Percentiles rank a stretch among this genome's conserved stretches.
phyloP scores from a whole-genome alignment of 2,113 vertebrate species.

The Tringa solitaria region DNA sequence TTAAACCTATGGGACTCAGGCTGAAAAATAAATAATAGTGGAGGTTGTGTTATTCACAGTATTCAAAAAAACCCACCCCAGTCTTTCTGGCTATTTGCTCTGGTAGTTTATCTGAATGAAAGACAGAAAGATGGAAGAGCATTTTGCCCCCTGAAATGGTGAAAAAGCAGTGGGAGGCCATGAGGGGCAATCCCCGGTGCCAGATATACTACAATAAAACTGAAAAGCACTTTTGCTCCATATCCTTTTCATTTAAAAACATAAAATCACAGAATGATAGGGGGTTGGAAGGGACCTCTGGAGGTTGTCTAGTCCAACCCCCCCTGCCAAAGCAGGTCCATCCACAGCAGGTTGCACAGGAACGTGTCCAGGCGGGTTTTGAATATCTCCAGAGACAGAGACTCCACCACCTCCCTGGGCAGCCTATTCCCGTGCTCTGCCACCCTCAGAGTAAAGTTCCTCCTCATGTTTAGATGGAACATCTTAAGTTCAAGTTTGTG shows the following conservation, averaged over 20 bases:
- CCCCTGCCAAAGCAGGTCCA: too few species aligned
- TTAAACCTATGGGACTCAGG: not conserved
- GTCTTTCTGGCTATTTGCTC: not conserved
- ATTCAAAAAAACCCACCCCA: not conserved
- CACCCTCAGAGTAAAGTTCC: too few species aligned
- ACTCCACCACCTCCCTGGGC: too few species aligned
- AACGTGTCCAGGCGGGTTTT: too few species aligned
- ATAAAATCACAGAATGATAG: not conserved
- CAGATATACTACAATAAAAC: not conserved
- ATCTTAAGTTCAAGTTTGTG: too few species aligned
- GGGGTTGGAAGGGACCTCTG: too few species aligned
- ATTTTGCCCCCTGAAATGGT: not conserved
- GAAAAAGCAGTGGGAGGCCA: accelerated
- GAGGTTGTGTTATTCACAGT: not conserved
- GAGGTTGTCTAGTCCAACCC: too few species aligned
- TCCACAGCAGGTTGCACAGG: too few species aligned
- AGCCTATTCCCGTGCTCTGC: too few species aligned
- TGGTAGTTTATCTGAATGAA: not conserved
- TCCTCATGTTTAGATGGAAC: too few species aligned
- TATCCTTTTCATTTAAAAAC: not conserved
- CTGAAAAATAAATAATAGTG: not conserved
- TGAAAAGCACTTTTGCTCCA: not conserved
- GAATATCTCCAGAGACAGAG: too few species aligned
- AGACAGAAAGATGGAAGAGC: not conserved
- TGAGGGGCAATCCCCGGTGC: not conserved